These are phyloP conservation scores for Heliconius ethilla DNA, from an alignment of 2,888 invertebrate genomes.

Conservation along the genomic window DNA sequence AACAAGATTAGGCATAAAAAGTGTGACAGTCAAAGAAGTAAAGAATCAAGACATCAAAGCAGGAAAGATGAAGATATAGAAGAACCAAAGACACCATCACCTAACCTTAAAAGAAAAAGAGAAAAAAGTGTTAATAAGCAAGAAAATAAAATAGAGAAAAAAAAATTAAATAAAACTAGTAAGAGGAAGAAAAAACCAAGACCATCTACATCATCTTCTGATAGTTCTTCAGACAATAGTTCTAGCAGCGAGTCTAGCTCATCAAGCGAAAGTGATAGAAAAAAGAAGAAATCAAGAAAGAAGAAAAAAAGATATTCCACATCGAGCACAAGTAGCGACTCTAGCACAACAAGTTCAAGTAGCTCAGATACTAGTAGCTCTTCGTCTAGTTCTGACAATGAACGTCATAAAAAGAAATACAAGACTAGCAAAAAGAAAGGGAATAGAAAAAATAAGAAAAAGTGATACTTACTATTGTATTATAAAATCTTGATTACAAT, in stretches of 20 bases:
- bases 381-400: conserved; percentile 68
- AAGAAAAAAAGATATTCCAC: conserved; percentile 64
- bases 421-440: conserved; percentile 52
- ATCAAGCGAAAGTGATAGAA: conserved; percentile 64
- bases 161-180: conserved; percentile 42
- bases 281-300: conserved; percentile 57
- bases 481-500: conserved; percentile 24
- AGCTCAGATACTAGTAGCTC: conserved; percentile 62
- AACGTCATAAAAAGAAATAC: conserved; percentile 55
- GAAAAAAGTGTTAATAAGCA: conserved; percentile 45
- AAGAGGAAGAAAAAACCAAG: conserved; percentile 56
- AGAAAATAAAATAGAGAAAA: conserved; percentile 44
- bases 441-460: conserved; percentile 55
- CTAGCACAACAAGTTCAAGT: conserved; percentile 57
- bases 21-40: conserved; percentile 31
- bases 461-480: conserved; percentile 38
- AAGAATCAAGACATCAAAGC: conserved; percentile 37
- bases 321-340: conserved; percentile 61
- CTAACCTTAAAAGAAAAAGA: conserved; percentile 39
- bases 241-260: conserved; percentile 68
- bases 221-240: conserved; percentile 64
- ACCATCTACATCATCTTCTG: conserved; percentile 63
- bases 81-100: conserved; percentile 48
- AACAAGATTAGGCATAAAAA: conserved; percentile 26
- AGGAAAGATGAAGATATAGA: conserved; percentile 39